Evolutionary conservation across 2,797 vertebrate species (phyloP), one percentile per base, ranked within the genome.

Genomic region (Darevskia nairensis): DNA sequence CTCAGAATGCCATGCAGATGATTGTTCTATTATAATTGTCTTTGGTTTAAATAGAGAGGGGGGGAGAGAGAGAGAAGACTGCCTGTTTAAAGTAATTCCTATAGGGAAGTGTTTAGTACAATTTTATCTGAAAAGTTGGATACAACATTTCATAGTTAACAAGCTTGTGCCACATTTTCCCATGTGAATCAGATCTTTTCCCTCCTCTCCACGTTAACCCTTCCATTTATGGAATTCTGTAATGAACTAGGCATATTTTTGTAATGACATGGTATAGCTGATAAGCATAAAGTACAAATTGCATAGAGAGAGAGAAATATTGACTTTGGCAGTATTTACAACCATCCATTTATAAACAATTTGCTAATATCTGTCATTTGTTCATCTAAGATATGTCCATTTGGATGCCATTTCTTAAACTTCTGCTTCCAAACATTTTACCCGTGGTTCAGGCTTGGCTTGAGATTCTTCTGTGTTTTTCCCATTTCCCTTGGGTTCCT

Each of bases 351-450:
- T 90, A 91, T 86, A 91, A 92, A 94, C 89, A 87, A 68, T 77
- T 85, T 89, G 44, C 72, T 86, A 76, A 50, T 86, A 91, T 85
- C 72, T 86, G 6, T 35, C 35, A 80, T 46, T 90, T 6, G 0
- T 87, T 90, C 59, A 86, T 69, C 27, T 88, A 81, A 23, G 61
- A 13, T 32, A 19, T n/a, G 89, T 92, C 87, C 75, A 11, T 85
- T 72, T 89, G 77, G 55, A 81, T 86, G 1, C 41, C 46, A 32
- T 66, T 23, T 76, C 76, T 93, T 96, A 97, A 91, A 97, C 97
- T 94, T 97, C 97, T 82, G 96, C 97, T 95, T 97, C 97, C 85
- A 97, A 79, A 93, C 95, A 97, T 90, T 95, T 95, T 91, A 96
- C 95, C 81, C 95, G 85, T 25, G 90, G 81, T 90, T 95, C 96